A percentile compares a stretch with the other conserved stretches of the same genome.
phyloP scores from a whole-genome alignment of 2,113 vertebrate genomes.

The Anarrhichthys ocellatus region DNA sequence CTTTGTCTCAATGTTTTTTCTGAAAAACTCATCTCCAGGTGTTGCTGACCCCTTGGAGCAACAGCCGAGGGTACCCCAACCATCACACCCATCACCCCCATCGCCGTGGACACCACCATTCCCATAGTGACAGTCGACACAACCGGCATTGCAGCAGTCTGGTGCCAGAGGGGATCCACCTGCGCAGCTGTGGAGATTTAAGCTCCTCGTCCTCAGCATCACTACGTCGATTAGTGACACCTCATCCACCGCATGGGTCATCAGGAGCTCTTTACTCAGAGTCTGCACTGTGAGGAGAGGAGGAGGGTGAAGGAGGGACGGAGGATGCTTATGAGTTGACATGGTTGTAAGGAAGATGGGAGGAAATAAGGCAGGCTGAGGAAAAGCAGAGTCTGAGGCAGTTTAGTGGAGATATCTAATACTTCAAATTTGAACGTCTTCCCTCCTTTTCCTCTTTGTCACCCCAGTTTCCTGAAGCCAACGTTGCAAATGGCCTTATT shows the following conservation, averaged over 20 bases:
- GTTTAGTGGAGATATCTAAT: conserved; percentile 15
- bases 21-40: conserved; percentile 76
- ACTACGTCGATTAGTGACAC: conserved; percentile 81
- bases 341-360: background rate
- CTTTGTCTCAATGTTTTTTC: background rate
- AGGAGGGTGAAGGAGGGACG: conserved; percentile 13
- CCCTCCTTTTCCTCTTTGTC: conserved; percentile 36
- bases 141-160: conserved; percentile 71
- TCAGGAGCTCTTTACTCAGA: conserved; percentile 88
- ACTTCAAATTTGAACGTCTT: conserved; percentile 23
- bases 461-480: conserved; percentile 42
- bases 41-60: conserved; percentile 80
- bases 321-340: background rate
- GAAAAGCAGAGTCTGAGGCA: conserved; percentile 2
- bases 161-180: conserved; percentile 87
- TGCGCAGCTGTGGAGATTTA: conserved; percentile 95
- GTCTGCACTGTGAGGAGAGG: conserved; percentile 82
- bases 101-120: conserved; percentile 81
- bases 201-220: conserved; percentile 89
- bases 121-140: conserved; percentile 84
- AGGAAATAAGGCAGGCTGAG: background rate
- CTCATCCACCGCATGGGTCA: conserved; percentile 87
- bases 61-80: conserved; percentile 71
- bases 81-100: conserved; percentile 71
- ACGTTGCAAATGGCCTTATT: conserved; percentile 62